Conservation (phyloP, 2,888 invertebrate species). For the Aporophyla lueneburgensis region DNA sequence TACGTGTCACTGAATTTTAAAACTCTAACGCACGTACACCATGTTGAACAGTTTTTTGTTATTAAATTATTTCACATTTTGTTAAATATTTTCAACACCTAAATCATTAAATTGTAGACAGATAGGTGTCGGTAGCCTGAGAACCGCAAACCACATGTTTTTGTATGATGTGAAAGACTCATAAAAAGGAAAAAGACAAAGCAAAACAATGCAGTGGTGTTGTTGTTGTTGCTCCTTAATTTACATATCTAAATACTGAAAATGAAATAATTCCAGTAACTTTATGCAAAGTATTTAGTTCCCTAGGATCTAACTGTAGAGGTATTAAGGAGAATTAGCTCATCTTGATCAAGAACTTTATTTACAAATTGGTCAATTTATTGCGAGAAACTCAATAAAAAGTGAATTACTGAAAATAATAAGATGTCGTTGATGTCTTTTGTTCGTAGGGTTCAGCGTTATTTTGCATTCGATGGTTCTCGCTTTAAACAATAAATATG, state of each 20-base stretch:
- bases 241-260: not conserved
- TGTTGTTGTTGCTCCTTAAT: not conserved
- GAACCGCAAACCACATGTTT: conserved; percentile 47
- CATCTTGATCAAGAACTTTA: not conserved
- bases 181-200: conserved; percentile 15
- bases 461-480: not conserved
- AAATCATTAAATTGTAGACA: conserved; percentile 15
- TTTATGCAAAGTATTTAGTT: not conserved
- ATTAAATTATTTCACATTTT: conserved; percentile 22
- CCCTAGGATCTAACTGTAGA: not conserved
- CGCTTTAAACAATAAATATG: not conserved
- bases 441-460: conserved; percentile 12
- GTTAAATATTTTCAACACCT: conserved; percentile 25
- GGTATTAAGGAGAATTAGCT: not conserved
- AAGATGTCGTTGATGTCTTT: conserved; percentile 51
- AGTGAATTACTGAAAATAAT: no score
- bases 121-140: conserved; percentile 11
- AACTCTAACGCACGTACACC: not conserved
- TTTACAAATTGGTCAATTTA: not conserved
- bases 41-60: conserved; percentile 5
- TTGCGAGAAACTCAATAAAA: not conserved
- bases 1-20: conserved; percentile 9
- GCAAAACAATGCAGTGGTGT: not conserved
- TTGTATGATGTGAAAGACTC: conserved; percentile 34
- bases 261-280: not conserved